A percentile compares a stretch with the other conserved stretches of the same genome.
Conservation (phyloP, 2,113 vertebrate genomes). For the Zeus faber region DNA sequence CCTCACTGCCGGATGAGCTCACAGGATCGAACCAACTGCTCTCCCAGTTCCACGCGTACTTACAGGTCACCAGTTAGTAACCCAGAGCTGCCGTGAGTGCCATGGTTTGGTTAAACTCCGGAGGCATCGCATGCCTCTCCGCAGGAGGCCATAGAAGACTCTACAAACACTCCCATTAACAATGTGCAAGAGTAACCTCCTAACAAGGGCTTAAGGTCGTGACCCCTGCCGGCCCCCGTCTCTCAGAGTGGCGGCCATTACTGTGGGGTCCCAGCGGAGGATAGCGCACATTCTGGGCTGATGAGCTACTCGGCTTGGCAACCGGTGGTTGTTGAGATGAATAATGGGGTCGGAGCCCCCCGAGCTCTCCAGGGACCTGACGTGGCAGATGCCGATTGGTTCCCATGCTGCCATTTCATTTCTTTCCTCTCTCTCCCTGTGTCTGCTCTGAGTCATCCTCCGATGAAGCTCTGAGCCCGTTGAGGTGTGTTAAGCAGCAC, state of each 20-base stretch:
- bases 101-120: constrained; percentile 44
- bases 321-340: constrained; percentile 26
- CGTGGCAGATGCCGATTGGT: constrained; percentile 53
- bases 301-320: neutral
- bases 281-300: constrained; percentile 19
- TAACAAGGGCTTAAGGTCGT: neutral
- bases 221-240: neutral
- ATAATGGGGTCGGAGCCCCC: constrained; percentile 28
- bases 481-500: constrained; percentile 5
- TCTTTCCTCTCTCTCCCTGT: constrained; percentile 28
- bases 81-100: constrained; percentile 56
- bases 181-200: neutral
- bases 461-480: neutral
- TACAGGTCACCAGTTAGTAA: constrained; percentile 56
- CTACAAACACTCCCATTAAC: constrained; percentile 22
- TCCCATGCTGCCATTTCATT: constrained; percentile 26
- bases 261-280: constrained; percentile 11
- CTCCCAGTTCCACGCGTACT: constrained; percentile 58
- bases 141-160: constrained; percentile 11
- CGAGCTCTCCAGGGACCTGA: constrained; percentile 35
- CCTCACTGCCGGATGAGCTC: constrained; percentile 53
- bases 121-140: constrained; percentile 24
- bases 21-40: constrained; percentile 50
- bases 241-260: constrained; percentile 2
- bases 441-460: constrained; percentile 55